Evolutionary conservation across 2,888 invertebrate species (phyloP).

Genomic region (Plebejus argus): DNA sequence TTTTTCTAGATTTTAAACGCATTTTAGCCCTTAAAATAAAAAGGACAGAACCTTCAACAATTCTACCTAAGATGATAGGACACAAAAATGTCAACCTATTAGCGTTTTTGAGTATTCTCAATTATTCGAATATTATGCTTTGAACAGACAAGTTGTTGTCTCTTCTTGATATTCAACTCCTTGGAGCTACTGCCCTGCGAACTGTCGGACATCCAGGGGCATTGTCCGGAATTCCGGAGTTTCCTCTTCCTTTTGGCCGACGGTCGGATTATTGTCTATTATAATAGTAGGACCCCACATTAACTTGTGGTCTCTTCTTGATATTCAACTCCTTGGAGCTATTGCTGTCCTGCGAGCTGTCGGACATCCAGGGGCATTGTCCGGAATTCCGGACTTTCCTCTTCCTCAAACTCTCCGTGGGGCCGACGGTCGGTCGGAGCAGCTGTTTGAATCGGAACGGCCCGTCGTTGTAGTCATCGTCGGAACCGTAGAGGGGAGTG

Average conservation of each 20-base stretch:
- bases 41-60: not conserved
- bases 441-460: constrained; percentile 86
- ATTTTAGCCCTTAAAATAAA: not conserved
- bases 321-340: constrained; percentile 65
- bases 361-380: constrained; percentile 74
- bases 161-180: constrained; percentile 65
- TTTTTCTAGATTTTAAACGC: not conserved
- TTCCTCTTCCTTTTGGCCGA: constrained; percentile 85
- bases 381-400: constrained; percentile 78
- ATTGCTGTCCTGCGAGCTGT: constrained; percentile 73
- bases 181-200: constrained; percentile 72
- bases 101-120: not conserved
- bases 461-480: constrained; percentile 81
- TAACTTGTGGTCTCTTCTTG: constrained; percentile 73
- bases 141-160: constrained; percentile 57
- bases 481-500: constrained; percentile 69
- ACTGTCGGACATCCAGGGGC: constrained; percentile 76
- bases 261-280: constrained; percentile 77
- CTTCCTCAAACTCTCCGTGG: constrained; percentile 85
- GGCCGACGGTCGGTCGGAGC: constrained; percentile 83
- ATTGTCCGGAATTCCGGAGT: constrained; percentile 70
- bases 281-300: constrained; percentile 75
- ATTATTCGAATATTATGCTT: not conserved
- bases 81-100: not conserved
- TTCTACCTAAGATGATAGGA: not conserved